Evolutionary conservation across 1,140 invertebrate genomes (phyloP).

Genomic region (Mizuhopecten yessoensis): DNA sequence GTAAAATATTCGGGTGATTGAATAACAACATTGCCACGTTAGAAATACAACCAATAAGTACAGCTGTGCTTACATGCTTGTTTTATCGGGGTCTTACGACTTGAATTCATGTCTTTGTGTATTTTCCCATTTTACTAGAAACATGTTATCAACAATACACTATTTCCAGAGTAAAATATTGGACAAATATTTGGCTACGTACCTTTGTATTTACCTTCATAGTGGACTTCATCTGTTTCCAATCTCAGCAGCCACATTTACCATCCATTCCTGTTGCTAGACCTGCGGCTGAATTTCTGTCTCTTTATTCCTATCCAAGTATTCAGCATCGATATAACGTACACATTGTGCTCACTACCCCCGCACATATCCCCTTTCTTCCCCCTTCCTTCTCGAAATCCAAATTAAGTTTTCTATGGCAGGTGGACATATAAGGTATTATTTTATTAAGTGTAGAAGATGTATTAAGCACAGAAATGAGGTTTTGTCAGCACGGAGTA

Average conservation of each 20-base stretch:
- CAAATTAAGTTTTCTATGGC: conserved; percentile 28
- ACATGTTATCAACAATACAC: neutral
- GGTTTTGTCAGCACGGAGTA: neutral
- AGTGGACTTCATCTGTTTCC: neutral
- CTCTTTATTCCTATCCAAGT: too few species aligned
- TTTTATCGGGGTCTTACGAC: too few species aligned
- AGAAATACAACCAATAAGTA: too few species aligned
- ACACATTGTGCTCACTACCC: neutral
- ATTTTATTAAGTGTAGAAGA: conserved; percentile 13
- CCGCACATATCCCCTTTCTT: neutral
- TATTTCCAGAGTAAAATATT: neutral
- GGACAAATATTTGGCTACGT: neutral
- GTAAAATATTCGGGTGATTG: too few species aligned
- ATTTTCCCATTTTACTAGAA: too few species aligned
- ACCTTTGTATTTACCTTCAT: neutral
- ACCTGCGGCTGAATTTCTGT: too few species aligned
- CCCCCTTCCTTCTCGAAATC: neutral
- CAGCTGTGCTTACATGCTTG: too few species aligned
- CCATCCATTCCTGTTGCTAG: neutral
- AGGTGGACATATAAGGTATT: neutral
- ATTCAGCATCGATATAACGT: neutral
- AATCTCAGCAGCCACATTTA: neutral
- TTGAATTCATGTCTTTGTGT: too few species aligned
- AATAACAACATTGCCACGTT: too few species aligned
- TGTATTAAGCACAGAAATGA: conserved; percentile 16